Evolutionary conservation across 2,113 vertebrate genomes (phyloP).

Genomic region (Corythoichthys intestinalis): DNA sequence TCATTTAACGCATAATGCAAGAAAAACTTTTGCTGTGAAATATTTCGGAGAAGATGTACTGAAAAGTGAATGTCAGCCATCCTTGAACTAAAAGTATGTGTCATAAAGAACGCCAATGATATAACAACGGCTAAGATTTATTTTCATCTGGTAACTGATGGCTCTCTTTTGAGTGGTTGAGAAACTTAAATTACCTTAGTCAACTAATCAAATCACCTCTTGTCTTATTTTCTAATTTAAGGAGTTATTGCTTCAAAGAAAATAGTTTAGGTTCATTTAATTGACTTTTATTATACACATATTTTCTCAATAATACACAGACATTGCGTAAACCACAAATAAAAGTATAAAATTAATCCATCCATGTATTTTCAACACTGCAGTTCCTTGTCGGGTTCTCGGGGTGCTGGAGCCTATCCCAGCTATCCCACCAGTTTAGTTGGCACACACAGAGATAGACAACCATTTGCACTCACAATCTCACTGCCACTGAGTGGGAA

Average conservation of each 20-base stretch:
- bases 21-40: neutral
- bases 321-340: too few species aligned
- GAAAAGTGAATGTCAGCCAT: constrained; percentile 5
- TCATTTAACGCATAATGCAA: constrained; percentile 28
- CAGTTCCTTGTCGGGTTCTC: too few species aligned
- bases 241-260: neutral
- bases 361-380: too few species aligned
- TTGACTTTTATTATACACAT: too few species aligned
- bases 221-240: neutral
- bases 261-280: too few species aligned
- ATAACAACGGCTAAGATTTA: neutral
- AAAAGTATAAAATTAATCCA: too few species aligned
- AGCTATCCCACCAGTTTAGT: too few species aligned
- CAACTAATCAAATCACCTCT: neutral
- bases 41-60: neutral
- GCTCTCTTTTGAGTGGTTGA: neutral
- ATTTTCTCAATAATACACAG: too few species aligned
- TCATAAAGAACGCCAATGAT: neutral
- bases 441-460: too few species aligned
- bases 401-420: too few species aligned
- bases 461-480: too few species aligned
- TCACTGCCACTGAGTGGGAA: too few species aligned
- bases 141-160: neutral
- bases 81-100: constrained; percentile 10
- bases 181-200: neutral